Percentiles rank a stretch among this genome's conserved stretches.
phyloP scores from a whole-genome alignment of 2,113 vertebrate species.

The Leptosomus discolor region DNA sequence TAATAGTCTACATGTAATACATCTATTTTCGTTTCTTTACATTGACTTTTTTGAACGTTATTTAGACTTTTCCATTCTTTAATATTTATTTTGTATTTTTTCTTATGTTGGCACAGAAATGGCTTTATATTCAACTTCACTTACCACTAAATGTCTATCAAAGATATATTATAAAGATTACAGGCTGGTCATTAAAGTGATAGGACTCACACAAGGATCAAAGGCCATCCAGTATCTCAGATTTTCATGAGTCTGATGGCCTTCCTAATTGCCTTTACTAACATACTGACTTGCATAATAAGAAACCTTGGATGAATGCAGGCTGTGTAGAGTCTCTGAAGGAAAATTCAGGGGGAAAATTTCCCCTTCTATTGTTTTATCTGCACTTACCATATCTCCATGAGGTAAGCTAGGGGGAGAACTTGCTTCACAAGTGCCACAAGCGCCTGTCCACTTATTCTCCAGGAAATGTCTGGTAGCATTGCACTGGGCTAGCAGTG shows the following conservation, averaged over 20 bases:
- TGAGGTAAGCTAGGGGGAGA: not conserved
- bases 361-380: not conserved
- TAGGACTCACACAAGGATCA: not conserved
- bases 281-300: not conserved
- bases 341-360: not conserved
- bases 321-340: not conserved
- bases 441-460: not conserved
- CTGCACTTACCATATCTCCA: not conserved
- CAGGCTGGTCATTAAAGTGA: not conserved
- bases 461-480: accelerated
- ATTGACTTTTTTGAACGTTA: not conserved
- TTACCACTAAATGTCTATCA: not conserved
- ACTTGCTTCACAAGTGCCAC: not conserved
- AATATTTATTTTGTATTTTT: not conserved
- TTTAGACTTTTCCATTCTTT: not conserved
- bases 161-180: not conserved
- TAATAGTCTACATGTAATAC: not conserved
- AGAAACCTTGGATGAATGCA: not conserved
- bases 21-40: not conserved
- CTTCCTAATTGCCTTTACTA: not conserved
- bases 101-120: not conserved
- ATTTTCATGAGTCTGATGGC: not conserved
- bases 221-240: not conserved
- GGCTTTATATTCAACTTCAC: not conserved
- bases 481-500: not conserved